Conservation (phyloP, 1,140 invertebrate genomes). For the Chlorops oryzae region DNA sequence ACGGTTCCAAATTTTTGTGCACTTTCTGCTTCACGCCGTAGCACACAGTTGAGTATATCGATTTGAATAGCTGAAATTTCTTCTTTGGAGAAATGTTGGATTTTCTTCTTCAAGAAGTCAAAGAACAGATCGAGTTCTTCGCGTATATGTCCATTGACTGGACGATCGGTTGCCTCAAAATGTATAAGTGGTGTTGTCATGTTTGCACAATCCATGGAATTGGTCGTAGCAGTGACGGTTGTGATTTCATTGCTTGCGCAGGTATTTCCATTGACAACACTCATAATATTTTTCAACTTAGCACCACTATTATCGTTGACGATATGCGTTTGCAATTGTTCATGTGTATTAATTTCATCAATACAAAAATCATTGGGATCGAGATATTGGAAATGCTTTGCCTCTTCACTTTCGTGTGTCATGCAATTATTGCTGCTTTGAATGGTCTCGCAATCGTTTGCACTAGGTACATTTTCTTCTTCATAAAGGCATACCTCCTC, state of each 20-base stretch:
- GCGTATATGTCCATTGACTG: slow-evolving; percentile 21
- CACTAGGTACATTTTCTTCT: slow-evolving; percentile 29
- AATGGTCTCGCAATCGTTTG: slow-evolving; percentile 29
- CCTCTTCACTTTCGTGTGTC: not conserved
- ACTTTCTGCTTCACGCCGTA: slow-evolving; percentile 28
- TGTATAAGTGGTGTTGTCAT: not conserved
- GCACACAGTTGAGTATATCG: slow-evolving; percentile 42
- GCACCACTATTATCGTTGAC: not conserved
- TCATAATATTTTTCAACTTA: slow-evolving; percentile 8
- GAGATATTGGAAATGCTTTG: slow-evolving; percentile 32
- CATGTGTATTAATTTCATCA: slow-evolving; percentile 32
- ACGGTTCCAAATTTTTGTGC: too few species aligned
- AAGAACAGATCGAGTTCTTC: slow-evolving; percentile 43
- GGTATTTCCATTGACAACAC: slow-evolving; percentile 10
- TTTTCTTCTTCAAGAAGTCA: slow-evolving; percentile 44
- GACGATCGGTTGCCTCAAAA: not conserved
- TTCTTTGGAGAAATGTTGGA: slow-evolving; percentile 37
- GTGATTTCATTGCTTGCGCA: not conserved
- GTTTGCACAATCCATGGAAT: not conserved
- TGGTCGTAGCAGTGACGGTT: not conserved
- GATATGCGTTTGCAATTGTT: not conserved
- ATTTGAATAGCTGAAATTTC: slow-evolving; percentile 43
- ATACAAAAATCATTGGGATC: slow-evolving; percentile 36
- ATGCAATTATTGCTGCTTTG: slow-evolving; percentile 16
- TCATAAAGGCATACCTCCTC: slow-evolving; percentile 42